Evolutionary conservation across 2,113 vertebrate genomes (phyloP).

Genomic region (Casuarius casuarius): DNA sequence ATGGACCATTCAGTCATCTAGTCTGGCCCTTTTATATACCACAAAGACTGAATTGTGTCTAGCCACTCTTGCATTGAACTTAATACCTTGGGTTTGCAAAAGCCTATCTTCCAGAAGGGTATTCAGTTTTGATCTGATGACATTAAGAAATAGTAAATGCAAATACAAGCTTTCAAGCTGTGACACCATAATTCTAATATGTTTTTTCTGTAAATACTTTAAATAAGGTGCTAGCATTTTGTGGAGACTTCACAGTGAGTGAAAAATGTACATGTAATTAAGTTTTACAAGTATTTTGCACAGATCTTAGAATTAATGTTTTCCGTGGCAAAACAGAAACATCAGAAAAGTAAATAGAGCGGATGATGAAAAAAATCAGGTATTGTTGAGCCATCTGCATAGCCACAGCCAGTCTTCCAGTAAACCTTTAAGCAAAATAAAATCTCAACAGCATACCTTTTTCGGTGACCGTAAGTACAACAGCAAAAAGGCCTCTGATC

Average conservation of each 20-base stretch:
- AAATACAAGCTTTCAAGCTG: background rate
- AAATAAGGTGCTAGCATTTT: background rate
- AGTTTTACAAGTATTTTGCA: background rate
- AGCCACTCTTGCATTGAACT: background rate
- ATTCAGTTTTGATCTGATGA: background rate
- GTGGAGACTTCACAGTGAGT: background rate
- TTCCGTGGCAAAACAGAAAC: background rate
- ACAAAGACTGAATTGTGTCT: background rate
- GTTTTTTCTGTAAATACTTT: background rate
- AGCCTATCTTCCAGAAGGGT: background rate
- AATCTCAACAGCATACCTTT: background rate
- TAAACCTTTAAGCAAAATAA: background rate
- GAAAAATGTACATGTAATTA: background rate
- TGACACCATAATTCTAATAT: background rate
- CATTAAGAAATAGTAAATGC: background rate
- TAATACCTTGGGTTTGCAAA: background rate
- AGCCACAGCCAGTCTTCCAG: background rate
- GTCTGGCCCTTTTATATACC: background rate
- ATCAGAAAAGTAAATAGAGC: background rate
- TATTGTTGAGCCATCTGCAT: background rate
- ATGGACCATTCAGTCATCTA: background rate
- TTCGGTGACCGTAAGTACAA: background rate
- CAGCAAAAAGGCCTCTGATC: background rate
- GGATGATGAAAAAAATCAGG: background rate
- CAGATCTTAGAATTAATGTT: background rate